Conservation (phyloP, 2,113 vertebrate species). For the Trochalopteron elliotii region DNA sequence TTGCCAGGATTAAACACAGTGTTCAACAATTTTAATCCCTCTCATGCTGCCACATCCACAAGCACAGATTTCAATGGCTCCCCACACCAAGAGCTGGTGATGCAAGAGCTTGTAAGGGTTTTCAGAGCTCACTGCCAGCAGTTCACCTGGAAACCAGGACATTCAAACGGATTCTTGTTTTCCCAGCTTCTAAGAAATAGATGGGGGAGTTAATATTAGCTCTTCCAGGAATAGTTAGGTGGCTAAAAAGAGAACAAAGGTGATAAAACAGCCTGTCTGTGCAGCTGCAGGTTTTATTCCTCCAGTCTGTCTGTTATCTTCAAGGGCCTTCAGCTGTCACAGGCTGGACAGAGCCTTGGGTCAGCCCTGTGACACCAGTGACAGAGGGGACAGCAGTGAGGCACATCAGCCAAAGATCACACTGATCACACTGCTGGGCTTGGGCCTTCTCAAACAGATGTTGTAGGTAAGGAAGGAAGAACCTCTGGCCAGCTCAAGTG, state of each 20-base stretch:
- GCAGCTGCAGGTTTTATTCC: conserved; percentile 13
- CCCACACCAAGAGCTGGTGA: background rate
- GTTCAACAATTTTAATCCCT: background rate
- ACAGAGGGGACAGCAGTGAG: background rate
- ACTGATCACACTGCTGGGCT: background rate
- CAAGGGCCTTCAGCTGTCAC: background rate
- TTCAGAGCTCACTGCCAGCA: background rate
- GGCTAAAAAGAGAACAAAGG: conserved; percentile 63
- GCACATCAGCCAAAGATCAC: background rate
- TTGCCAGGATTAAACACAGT: background rate
- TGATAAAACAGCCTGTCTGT: conserved; percentile 40
- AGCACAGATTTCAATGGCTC: background rate
- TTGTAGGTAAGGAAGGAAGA: background rate
- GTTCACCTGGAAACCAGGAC: conserved; percentile 33
- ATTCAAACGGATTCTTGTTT: background rate
- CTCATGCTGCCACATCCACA: background rate
- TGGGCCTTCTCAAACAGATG: background rate
- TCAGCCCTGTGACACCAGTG: background rate
- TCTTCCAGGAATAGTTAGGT: conserved; percentile 59
- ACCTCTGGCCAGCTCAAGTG: background rate
- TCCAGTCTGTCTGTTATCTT: background rate
- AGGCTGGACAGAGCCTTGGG: background rate
- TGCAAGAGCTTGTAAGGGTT: background rate
- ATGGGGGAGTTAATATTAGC: conserved; percentile 51
- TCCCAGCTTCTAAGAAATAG: conserved; percentile 36